phyloP scores from a whole-genome alignment of 2,797 vertebrate species.

The Darevskia nairensis region DNA sequence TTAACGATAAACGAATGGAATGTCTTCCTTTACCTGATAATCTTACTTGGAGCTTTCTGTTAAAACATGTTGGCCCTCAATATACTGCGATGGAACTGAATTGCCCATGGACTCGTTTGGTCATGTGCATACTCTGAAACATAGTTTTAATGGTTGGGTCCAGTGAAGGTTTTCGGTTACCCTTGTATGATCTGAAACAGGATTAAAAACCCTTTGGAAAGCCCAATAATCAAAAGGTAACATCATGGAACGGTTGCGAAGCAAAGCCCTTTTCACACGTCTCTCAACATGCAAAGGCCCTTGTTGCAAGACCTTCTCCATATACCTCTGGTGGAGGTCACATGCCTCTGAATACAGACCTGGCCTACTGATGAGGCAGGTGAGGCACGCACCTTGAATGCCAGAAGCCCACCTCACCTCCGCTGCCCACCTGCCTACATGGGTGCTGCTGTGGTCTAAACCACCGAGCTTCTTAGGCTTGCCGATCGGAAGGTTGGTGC shows the following conservation, averaged over 20 bases:
- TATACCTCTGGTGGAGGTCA: too few species aligned
- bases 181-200: not conserved
- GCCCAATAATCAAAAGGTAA: not conserved
- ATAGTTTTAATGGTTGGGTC: not conserved
- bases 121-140: not conserved
- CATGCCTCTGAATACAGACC: too few species aligned
- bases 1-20: slow-evolving; percentile 28
- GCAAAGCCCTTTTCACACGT: too few species aligned
- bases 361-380: too few species aligned
- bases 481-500: too few species aligned
- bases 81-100: not conserved
- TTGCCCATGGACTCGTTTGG: not conserved
- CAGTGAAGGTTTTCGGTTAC: not conserved
- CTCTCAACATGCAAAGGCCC: too few species aligned
- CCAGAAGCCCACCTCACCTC: too few species aligned
- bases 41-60: slow-evolving; percentile 20
- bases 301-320: too few species aligned
- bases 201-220: not conserved
- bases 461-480: too few species aligned
- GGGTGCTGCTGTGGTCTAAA: too few species aligned
- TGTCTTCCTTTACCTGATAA: slow-evolving; percentile 25
- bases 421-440: too few species aligned
- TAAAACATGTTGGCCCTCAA: not conserved
- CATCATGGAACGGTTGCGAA: not conserved
- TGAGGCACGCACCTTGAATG: too few species aligned